Percentiles rank a stretch among this genome's conserved stretches.
phyloP scores from a whole-genome alignment of 2,888 invertebrate species.

The Girardia tigrina region DNA sequence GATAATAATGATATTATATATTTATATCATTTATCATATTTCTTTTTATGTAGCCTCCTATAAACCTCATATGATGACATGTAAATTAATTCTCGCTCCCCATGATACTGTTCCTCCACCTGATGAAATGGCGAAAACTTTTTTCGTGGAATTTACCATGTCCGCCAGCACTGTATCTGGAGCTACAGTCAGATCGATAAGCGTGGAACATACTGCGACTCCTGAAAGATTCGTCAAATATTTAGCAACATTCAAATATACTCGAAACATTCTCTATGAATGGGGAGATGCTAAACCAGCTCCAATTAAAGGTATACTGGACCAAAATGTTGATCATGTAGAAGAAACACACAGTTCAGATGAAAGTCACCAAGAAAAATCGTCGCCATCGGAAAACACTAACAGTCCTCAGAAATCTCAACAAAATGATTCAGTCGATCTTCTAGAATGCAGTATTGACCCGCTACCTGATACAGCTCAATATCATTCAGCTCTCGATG shows the following conservation, averaged over 20 bases:
- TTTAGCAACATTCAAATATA: slow-evolving; percentile 67
- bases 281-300: slow-evolving; percentile 32
- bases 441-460: not conserved
- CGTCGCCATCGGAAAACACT: not conserved
- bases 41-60: slow-evolving; percentile 80
- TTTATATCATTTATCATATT: too few species aligned
- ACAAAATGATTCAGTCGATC: not conserved
- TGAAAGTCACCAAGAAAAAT: slow-evolving; percentile 19
- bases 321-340: not conserved
- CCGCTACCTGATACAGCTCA: slow-evolving; percentile 7
- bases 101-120: slow-evolving; percentile 77
- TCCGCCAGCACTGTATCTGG: slow-evolving; percentile 70
- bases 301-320: slow-evolving; percentile 36
- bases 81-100: slow-evolving; percentile 81
- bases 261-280: slow-evolving; percentile 37
- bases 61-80: slow-evolving; percentile 85
- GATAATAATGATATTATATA: too few species aligned
- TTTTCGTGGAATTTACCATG: slow-evolving; percentile 92
- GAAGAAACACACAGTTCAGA: slow-evolving; percentile 7
- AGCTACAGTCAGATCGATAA: slow-evolving; percentile 76
- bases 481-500: slow-evolving; percentile 10
- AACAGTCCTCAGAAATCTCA: slow-evolving; percentile 7
- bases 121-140: slow-evolving; percentile 71
- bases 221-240: slow-evolving; percentile 96
- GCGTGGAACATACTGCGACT: slow-evolving; percentile 53